Evolutionary conservation across 2,113 vertebrate species (phyloP), one percentile per base, ranked within the genome.

Genomic region (Poeciliopsis turrubarensis): DNA sequence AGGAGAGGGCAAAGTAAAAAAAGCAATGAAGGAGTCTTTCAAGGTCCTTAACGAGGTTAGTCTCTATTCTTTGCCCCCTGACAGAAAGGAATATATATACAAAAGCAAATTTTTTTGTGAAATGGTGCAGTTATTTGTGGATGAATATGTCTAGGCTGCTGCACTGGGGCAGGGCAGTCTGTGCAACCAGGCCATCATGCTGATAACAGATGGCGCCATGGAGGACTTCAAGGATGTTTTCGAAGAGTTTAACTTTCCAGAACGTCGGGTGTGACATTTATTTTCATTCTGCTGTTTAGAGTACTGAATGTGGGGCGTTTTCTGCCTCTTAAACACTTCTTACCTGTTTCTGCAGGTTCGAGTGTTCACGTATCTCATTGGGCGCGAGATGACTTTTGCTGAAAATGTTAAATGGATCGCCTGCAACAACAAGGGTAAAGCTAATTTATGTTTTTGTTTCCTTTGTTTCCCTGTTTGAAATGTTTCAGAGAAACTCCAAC

Each of bases 181-280:
- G 84, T 99, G 98, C 89, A 99, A 97, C 91, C 98, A 99, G 86
- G 97, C 96, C 60, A 97, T 99, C 93, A 99, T 99, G 98, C 93
- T 99, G 88, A 96, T 99, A 90, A 97, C 96, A 0, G 98, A 99
- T 0, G 97, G 98, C 19, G 98, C 97, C 0, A 96, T 98, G 94
- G 97, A 98, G 82, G 96, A 97, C 76, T 98, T 97, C 0, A 92
- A 98, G 87, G 91, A 95, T 0, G 96, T 98, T 75, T 97, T 99
- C 85, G 93, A 98, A 79, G 94, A 97, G 63, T 98, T 96, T 89
- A 99, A 99, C 87, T 97, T 96, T 97, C 97, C 97, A 0, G 97
- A 97, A 31, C 92, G 94, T 60, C 97, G 95, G 95, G 98, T 99
- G 92, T 34, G 32, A 86, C 32, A 65, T 34, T 27, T 51, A 5